Conservation (phyloP, 2,113 vertebrate species). For the Eleginops maclovinus region DNA sequence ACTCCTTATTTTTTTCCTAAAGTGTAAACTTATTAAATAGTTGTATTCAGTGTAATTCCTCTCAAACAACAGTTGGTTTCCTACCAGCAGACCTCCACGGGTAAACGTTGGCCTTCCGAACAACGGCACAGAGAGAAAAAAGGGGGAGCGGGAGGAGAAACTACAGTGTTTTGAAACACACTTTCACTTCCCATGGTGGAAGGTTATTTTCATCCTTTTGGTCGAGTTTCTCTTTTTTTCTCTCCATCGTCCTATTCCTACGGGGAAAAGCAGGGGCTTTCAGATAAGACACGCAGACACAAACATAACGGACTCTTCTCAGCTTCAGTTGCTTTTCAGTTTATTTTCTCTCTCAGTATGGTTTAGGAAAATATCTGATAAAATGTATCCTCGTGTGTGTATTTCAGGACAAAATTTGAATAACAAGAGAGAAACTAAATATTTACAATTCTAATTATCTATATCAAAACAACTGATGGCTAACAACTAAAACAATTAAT, state of each 20-base stretch:
- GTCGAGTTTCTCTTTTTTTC: constrained; percentile 35
- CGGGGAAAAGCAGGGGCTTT: constrained; percentile 43
- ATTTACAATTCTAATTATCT: no score
- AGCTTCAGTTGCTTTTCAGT: not conserved
- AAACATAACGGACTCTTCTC: constrained; percentile 45
- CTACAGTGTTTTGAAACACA: constrained; percentile 79
- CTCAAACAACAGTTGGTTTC: constrained; percentile 27
- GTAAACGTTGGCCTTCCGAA: constrained; percentile 34
- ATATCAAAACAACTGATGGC: no score
- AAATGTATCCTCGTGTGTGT: not conserved
- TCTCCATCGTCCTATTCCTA: constrained; percentile 46
- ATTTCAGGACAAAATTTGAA: not conserved
- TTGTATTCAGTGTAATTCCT: not conserved
- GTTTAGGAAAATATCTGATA: not conserved
- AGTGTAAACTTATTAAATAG: not conserved
- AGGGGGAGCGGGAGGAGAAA: constrained; percentile 56
- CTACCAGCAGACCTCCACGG: constrained; percentile 2
- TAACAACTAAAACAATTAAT: not conserved
- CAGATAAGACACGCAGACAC: constrained; percentile 31
- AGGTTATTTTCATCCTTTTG: constrained; percentile 75
- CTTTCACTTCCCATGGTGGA: constrained; percentile 83
- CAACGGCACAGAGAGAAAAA: constrained; percentile 44
- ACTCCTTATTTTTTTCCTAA: not conserved
- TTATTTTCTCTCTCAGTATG: not conserved
- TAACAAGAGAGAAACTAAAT: no score